Percentiles rank a stretch among this genome's conserved stretches.
Conservation (phyloP, 2,113 vertebrate genomes). For the Alethe castanea region DNA sequence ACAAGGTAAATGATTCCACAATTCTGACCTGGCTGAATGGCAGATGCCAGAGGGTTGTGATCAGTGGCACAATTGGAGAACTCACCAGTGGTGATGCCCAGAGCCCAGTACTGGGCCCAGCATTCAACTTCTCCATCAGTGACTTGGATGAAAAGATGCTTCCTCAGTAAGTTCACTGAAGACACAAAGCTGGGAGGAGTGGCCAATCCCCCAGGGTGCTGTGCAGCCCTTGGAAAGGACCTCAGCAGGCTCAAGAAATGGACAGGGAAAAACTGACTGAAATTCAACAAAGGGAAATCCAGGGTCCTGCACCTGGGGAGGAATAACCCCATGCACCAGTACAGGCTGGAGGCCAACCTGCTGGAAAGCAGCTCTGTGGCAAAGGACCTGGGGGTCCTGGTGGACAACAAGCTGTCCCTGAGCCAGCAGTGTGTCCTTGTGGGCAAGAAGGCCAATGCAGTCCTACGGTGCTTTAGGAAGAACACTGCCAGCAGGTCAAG, state of each 20-base stretch:
- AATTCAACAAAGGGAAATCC: neutral
- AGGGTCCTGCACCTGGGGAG: neutral
- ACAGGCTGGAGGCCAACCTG: neutral
- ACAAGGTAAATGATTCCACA: neutral
- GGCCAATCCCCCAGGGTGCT: neutral
- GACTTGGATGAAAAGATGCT: neutral
- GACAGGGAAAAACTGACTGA: neutral
- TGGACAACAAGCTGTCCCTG: neutral
- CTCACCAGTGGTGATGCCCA: neutral
- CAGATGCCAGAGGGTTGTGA: neutral
- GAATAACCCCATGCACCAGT: neutral
- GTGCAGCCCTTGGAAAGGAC: neutral
- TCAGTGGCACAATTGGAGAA: neutral
- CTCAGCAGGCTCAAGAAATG: neutral
- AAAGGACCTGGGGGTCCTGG: neutral
- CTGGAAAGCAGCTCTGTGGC: neutral
- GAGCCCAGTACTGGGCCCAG: neutral
- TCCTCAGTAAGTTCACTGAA: neutral
- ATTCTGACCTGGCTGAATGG: neutral
- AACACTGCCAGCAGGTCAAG: neutral
- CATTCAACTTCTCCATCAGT: neutral
- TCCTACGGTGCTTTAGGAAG: neutral
- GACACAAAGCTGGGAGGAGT: neutral
- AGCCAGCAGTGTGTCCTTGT: neutral
- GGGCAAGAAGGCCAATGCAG: neutral